phyloP scores from a whole-genome alignment of 2,797 vertebrate species.

The Hemitrygon akajei region DNA sequence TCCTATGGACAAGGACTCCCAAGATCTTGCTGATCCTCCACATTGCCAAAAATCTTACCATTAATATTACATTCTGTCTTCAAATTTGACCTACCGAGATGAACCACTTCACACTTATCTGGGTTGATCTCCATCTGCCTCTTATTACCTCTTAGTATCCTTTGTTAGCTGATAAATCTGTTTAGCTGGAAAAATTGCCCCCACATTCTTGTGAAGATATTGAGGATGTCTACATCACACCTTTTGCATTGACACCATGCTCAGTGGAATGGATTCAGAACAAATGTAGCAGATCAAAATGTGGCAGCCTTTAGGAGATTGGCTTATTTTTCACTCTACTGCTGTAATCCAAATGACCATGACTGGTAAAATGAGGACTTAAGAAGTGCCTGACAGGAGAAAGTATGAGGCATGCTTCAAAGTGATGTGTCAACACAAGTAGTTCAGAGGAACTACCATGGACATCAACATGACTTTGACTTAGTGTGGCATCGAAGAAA shows the following conservation, averaged over 20 bases:
- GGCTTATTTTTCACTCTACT: background rate
- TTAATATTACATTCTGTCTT: too few species aligned
- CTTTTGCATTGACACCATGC: background rate
- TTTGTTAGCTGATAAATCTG: background rate
- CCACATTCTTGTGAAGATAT: background rate
- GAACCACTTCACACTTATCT: too few species aligned
- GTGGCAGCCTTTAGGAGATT: too few species aligned
- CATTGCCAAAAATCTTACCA: too few species aligned
- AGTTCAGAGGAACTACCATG: background rate
- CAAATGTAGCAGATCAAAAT: too few species aligned
- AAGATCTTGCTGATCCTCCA: too few species aligned
- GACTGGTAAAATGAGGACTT: background rate
- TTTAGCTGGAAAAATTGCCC: background rate
- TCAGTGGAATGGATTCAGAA: background rate
- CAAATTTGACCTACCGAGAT: too few species aligned
- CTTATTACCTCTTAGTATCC: too few species aligned
- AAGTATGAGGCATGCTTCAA: background rate
- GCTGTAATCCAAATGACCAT: background rate
- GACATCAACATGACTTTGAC: background rate
- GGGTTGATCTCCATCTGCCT: too few species aligned
- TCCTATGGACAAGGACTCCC: too few species aligned
- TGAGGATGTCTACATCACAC: background rate
- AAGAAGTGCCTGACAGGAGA: too few species aligned
- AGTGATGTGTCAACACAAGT: background rate
- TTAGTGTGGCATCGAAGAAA: background rate